Evolutionary conservation across 2,888 invertebrate species (phyloP).

Genomic region (Gibbula magus): DNA sequence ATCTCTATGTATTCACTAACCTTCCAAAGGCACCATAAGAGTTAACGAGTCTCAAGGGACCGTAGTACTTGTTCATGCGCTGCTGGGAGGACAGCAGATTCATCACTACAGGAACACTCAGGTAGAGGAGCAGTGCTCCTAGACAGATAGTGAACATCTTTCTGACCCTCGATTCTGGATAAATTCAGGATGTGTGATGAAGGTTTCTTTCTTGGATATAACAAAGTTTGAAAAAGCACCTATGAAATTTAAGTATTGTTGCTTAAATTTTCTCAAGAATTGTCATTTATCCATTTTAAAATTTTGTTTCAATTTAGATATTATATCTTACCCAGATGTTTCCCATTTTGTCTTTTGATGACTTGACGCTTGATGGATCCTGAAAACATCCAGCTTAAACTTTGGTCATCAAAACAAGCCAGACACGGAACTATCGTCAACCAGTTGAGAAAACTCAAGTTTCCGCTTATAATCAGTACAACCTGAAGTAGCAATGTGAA

Average conservation of each 20-base stretch:
- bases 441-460: conserved; percentile 76
- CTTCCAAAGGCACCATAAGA: conserved; percentile 77
- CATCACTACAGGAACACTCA: conserved; percentile 75
- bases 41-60: conserved; percentile 75
- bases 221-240: too few relatives aligned
- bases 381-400: conserved; percentile 67
- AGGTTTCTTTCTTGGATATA: too few relatives aligned
- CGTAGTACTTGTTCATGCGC: conserved; percentile 76
- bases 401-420: conserved; percentile 75
- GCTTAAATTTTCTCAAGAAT: too few relatives aligned
- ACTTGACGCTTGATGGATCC: conserved; percentile 48
- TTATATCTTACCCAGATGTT: too few relatives aligned
- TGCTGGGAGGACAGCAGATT: conserved; percentile 74
- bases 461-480: conserved; percentile 75
- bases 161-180: not conserved
- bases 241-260: too few relatives aligned
- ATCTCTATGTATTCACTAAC: conserved; percentile 48
- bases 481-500: conserved; percentile 52
- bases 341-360: conserved; percentile 47
- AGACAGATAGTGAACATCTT: conserved; percentile 62
- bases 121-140: conserved; percentile 70
- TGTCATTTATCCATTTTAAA: too few relatives aligned
- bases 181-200: too few relatives aligned
- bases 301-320: too few relatives aligned
- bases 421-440: conserved; percentile 75